A percentile compares a stretch with the other conserved stretches of the same genome.
phyloP scores from a whole-genome alignment of 2,113 vertebrate species.

The Epinephelus moara region DNA sequence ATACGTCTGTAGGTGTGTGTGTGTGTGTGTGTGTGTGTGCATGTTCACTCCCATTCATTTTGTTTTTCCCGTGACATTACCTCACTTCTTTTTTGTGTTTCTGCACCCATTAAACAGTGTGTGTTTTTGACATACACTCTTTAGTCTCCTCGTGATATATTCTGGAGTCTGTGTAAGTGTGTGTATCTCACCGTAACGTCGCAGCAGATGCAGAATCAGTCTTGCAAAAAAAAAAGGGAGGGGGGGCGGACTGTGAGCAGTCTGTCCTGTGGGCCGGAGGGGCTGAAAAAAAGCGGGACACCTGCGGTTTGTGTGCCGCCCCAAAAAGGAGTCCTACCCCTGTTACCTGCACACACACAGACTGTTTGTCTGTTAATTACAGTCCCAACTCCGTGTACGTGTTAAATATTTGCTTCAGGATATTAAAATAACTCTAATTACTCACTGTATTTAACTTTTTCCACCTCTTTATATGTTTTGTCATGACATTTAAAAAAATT shows the following conservation, averaged over 20 bases:
- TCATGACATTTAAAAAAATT: too few species aligned
- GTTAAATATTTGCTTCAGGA: background rate
- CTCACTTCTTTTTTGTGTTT: background rate
- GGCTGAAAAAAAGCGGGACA: background rate
- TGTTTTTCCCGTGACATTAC: background rate
- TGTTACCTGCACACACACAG: background rate
- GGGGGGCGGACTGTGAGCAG: conserved; percentile 18
- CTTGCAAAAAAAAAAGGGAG: background rate
- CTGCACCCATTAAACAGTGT: background rate
- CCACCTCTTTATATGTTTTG: background rate
- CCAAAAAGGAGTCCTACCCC: background rate
- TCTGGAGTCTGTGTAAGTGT: background rate
- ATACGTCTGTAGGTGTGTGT: background rate
- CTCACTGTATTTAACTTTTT: background rate
- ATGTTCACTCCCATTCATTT: background rate
- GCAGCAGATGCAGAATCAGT: conserved; percentile 36
- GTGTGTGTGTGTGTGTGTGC: background rate
- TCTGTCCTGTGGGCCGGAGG: conserved; percentile 18
- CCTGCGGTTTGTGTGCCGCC: background rate
- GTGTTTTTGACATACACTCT: background rate
- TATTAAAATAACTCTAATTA: too few species aligned
- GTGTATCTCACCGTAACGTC: conserved; percentile 1
- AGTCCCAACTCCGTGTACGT: background rate
- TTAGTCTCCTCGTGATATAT: background rate
- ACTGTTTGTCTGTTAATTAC: conserved; percentile 21